Percentiles rank a stretch among this genome's conserved stretches.
Evolutionary conservation across 2,888 invertebrate genomes (phyloP).

Genomic region (Cerceris rybyensis): DNA sequence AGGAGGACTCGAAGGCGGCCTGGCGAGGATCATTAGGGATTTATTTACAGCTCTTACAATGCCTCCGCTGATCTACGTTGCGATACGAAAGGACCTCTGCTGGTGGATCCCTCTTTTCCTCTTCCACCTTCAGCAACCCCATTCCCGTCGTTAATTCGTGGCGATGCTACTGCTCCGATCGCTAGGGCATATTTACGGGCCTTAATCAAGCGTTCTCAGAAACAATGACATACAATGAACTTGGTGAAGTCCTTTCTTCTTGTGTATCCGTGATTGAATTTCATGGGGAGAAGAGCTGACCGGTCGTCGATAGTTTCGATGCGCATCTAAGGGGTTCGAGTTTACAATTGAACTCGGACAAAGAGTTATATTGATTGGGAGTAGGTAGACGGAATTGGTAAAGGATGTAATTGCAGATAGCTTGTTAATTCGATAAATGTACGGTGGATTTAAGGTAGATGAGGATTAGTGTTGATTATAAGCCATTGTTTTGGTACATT

Average conservation of each 20-base stretch:
- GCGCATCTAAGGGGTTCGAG: neutral
- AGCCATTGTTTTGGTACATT: too few relatives aligned
- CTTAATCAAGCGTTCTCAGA: constrained; percentile 65
- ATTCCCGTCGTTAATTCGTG: constrained; percentile 58
- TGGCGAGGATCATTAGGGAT: constrained; percentile 72
- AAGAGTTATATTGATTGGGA: too few relatives aligned
- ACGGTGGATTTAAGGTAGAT: too few relatives aligned
- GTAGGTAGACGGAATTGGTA: too few relatives aligned
- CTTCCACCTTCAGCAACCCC: constrained; percentile 32
- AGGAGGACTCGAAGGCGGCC: constrained; percentile 38
- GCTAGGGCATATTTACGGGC: constrained; percentile 51
- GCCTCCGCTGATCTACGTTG: constrained; percentile 66
- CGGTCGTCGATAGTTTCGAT: neutral
- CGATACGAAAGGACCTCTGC: constrained; percentile 64
- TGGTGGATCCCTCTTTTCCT: constrained; percentile 9
- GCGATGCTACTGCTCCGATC: constrained; percentile 34
- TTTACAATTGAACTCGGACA: neutral
- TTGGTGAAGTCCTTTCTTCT: neutral
- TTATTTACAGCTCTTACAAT: constrained; percentile 76
- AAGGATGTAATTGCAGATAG: too few relatives aligned
- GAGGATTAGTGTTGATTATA: too few relatives aligned
- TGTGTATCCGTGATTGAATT: constrained; percentile 35
- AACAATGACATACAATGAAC: constrained; percentile 49
- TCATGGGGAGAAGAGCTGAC: constrained; percentile 2
- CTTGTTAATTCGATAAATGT: too few relatives aligned